Evolutionary conservation across 35 echinoderm and acorn worm species (phyloP).

Genomic region (Chiridota heheva): DNA sequence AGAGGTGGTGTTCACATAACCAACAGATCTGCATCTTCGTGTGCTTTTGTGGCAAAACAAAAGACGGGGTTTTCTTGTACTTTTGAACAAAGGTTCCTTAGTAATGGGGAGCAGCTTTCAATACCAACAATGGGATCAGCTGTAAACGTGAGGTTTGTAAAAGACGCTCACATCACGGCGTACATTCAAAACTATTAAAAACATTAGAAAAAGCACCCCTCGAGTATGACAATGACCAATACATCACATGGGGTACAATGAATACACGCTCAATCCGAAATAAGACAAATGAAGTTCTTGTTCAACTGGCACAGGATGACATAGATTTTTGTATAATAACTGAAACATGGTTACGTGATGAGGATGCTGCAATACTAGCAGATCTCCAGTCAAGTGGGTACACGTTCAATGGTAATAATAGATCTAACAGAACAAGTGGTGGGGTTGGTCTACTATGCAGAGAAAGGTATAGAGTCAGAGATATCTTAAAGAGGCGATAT

Average conservation of each 20-base stretch:
- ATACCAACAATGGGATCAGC: too few relatives aligned
- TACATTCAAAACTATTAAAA: too few relatives aligned
- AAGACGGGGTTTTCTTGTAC: too few relatives aligned
- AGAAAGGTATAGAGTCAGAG: not conserved
- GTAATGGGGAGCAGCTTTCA: too few relatives aligned
- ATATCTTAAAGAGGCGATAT: too few relatives aligned
- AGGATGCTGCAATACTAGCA: not conserved
- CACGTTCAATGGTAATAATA: not conserved
- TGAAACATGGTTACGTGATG: constrained; percentile 1
- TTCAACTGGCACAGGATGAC: not conserved
- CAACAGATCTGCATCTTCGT: too few relatives aligned
- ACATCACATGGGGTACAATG: not conserved
- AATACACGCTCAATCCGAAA: constrained; percentile 1
- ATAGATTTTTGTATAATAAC: constrained; percentile 1
- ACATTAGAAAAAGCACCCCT: not conserved
- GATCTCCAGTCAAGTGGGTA: not conserved
- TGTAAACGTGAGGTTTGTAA: too few relatives aligned
- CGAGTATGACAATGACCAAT: not conserved
- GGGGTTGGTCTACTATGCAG: not conserved
- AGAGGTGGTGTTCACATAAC: too few relatives aligned
- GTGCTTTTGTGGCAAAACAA: too few relatives aligned
- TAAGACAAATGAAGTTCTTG: not conserved
- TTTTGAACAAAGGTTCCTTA: too few relatives aligned
- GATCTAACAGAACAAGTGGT: not conserved
- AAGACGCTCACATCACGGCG: too few relatives aligned